phyloP scores from a whole-genome alignment of 1,140 invertebrate genomes.

The Ylistrum balloti region DNA sequence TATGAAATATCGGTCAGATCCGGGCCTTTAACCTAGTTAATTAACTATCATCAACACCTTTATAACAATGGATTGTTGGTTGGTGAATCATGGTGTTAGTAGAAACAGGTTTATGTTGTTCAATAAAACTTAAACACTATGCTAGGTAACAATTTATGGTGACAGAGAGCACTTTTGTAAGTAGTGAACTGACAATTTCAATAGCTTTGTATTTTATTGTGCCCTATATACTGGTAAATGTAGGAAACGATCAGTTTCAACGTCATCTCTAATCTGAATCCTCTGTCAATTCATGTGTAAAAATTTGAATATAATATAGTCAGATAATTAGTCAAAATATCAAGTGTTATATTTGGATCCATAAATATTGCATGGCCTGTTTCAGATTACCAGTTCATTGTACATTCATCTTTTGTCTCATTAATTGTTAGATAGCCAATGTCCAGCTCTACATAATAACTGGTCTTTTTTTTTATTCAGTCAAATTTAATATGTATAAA shows the following conservation, averaged over 20 bases:
- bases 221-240: conserved; percentile 29
- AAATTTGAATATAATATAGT: neutral
- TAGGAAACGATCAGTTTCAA: neutral
- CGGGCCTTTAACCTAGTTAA: neutral
- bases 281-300: conserved; percentile 1
- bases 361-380: too few species aligned
- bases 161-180: neutral
- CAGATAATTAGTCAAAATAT: neutral
- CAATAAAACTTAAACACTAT: neutral
- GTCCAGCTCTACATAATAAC: too few species aligned
- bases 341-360: too few species aligned
- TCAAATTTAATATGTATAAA: too few species aligned
- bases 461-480: too few species aligned
- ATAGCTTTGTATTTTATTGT: neutral
- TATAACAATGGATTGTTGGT: neutral
- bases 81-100: neutral
- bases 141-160: neutral
- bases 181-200: neutral
- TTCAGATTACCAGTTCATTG: too few species aligned
- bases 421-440: too few species aligned
- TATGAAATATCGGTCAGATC: neutral
- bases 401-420: too few species aligned
- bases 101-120: neutral
- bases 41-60: neutral
- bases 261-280: neutral